A percentile compares a stretch with the other conserved stretches of the same genome.
These are phyloP conservation scores for Muscicapa adusta DNA, from an alignment of 2,113 vertebrate genomes.

Conservation along the genomic window DNA sequence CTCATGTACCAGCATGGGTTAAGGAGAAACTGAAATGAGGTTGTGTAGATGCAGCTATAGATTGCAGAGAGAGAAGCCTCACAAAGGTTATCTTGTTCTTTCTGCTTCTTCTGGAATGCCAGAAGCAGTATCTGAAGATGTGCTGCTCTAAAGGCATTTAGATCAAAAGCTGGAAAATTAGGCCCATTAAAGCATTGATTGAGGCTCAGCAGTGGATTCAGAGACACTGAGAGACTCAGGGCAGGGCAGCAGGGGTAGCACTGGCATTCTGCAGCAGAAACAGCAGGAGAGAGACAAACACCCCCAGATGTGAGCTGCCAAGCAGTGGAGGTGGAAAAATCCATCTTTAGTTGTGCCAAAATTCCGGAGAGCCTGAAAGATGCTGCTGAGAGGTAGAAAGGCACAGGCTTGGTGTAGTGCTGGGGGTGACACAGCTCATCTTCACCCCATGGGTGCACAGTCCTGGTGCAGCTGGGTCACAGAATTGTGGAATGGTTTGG, in stretches of 20 bases:
- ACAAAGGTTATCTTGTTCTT: slow-evolving; percentile 28
- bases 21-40: background rate
- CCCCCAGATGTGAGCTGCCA: background rate
- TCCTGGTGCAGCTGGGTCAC: background rate
- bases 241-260: background rate
- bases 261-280: too few relatives aligned
- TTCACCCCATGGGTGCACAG: fast-evolving
- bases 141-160: background rate
- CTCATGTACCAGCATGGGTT: background rate
- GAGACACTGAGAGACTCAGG: background rate
- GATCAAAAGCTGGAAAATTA: slow-evolving; percentile 33
- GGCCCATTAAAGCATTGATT: background rate
- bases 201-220: background rate
- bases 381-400: background rate
- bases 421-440: background rate
- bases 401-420: background rate
- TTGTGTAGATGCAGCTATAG: background rate
- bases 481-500: fast-evolving
- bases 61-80: background rate
- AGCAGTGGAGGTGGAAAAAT: background rate
- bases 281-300: background rate
- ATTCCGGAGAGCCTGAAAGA: background rate
- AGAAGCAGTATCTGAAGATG: background rate
- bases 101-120: background rate
- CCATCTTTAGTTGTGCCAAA: background rate